Base-by-base conservation (phyloP, 2,797 vertebrate species). In the Amphiprion clarkii region DNA sequence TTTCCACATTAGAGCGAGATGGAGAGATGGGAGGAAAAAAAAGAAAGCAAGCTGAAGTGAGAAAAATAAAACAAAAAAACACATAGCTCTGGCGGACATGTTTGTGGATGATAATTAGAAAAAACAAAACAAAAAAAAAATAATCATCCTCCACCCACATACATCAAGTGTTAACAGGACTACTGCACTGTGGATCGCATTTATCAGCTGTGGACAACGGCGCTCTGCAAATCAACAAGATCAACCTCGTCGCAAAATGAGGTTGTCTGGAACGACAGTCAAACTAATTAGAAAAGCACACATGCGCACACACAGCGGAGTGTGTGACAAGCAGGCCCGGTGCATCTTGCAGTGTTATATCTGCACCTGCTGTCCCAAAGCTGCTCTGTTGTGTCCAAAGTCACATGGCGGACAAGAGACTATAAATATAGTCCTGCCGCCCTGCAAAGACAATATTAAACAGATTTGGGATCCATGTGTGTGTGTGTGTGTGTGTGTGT, bases 351-450 rank as follows among this genome's bases (percentile, higher is more conserved):
- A 67, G 57, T 40, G 39, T 79, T 63, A 56, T 52, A 76, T 82
- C 73, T 83, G 61, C 69, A 89, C 62, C 84, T 87, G 83, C 76
- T 86, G 76, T 78, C 59, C 70, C 55, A 52, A 85, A 79, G 82
- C 78, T 58, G 68, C 57, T 78, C 66, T 78, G 79, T 54, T 88
- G 78, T 61, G 44, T 60, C 65, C 27, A 58, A 44, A 68, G 76
- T 85, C 82, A 84, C 65, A 10, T 84, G 83, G 58, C 46, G 44
- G 67, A 56, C 48, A 77, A 74, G 59, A 60, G 54, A 70, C 70
- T 71, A 63, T 88, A 76, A 86, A 85, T 82, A 84, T 76, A 84
- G 83, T 67, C 49, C 63, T 13, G 29, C 71, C 10, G n/a, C 60
- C 56, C 55, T 36, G 62, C 74, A 78, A 61, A 49, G 52, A 76